phyloP scores from a whole-genome alignment of 1,140 invertebrate species.

The Planococcus citri region DNA sequence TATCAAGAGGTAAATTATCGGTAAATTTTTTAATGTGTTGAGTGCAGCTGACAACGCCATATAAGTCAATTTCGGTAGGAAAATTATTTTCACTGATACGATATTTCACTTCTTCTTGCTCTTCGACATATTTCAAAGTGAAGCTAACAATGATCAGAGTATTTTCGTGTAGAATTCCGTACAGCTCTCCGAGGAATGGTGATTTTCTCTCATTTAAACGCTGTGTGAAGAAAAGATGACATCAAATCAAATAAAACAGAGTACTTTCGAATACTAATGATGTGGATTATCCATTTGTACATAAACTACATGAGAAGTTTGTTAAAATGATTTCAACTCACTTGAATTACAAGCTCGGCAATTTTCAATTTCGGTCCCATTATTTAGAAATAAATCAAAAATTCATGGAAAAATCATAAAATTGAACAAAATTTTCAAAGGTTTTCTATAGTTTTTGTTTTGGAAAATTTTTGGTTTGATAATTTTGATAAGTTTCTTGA shows the following conservation, averaged over 20 bases:
- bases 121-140: constrained; percentile 7
- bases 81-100: constrained; percentile 14
- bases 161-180: background rate
- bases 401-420: too few species aligned
- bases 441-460: too few species aligned
- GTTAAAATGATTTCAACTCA: background rate
- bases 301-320: background rate
- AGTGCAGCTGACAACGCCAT: background rate
- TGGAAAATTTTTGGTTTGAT: too few species aligned
- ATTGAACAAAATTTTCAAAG: too few species aligned
- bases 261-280: background rate
- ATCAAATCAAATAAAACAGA: background rate
- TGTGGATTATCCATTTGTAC: too few species aligned
- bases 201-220: constrained; percentile 14
- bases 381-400: too few species aligned
- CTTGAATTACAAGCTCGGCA: background rate
- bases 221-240: background rate
- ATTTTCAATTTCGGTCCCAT: constrained; percentile 4
- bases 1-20: background rate
- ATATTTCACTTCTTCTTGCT: constrained; percentile 10
- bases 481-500: too few species aligned
- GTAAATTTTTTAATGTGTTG: background rate
- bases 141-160: constrained; percentile 4
- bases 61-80: constrained; percentile 2
- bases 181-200: background rate